phyloP scores from a whole-genome alignment of 2,113 vertebrate genomes.

The Sapajus apella region DNA sequence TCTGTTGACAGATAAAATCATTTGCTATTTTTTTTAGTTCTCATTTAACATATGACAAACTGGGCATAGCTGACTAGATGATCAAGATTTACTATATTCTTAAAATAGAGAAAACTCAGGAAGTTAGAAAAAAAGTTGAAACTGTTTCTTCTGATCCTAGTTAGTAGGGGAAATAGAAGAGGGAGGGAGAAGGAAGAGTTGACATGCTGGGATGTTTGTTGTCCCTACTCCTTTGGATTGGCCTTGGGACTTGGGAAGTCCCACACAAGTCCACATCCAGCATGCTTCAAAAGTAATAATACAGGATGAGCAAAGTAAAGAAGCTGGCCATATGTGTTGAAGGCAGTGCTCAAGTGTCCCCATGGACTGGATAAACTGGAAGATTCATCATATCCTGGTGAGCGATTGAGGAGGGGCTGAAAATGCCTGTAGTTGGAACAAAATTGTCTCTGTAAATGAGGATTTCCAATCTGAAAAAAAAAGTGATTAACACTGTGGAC shows the following conservation, averaged over 20 bases:
- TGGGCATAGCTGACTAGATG: background rate
- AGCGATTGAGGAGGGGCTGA: background rate
- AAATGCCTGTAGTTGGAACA: background rate
- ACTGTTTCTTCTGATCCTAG: background rate
- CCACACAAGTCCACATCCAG: background rate
- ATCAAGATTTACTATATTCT: conserved; percentile 10
- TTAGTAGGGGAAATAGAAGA: background rate
- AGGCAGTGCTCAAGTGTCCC: background rate
- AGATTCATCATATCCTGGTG: background rate
- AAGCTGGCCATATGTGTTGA: background rate
- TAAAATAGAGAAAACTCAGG: conserved; percentile 17
- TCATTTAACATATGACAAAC: conserved; percentile 38
- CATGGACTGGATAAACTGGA: background rate
- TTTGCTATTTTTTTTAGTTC: conserved; percentile 13
- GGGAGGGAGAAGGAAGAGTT: background rate
- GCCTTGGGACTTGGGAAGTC: background rate
- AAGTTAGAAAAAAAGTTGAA: background rate
- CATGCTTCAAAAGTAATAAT: background rate
- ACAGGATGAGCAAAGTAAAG: background rate
- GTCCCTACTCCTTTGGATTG: background rate
- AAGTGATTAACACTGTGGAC: background rate
- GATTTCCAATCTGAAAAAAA: background rate
- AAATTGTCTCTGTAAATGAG: background rate
- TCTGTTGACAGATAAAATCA: background rate
- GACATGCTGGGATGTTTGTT: background rate